Evolutionary conservation across 2,888 invertebrate genomes (phyloP).

Genomic region (Aromia moschata): DNA sequence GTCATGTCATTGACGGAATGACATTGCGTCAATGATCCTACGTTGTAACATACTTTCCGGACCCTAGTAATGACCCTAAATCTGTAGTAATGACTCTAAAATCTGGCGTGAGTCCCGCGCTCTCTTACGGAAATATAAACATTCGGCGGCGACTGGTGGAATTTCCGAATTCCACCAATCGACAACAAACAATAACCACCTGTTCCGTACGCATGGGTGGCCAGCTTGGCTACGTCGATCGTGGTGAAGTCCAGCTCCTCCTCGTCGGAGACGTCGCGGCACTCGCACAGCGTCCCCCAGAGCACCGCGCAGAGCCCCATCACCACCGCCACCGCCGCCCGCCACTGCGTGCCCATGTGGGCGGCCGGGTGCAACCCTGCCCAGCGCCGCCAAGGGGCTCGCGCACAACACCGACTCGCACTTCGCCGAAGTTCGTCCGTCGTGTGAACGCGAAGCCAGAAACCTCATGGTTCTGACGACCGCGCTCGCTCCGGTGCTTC

Average conservation of each 20-base stretch:
- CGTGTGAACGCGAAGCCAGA: conserved; percentile 9
- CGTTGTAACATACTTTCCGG: too few relatives aligned
- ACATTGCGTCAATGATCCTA: too few relatives aligned
- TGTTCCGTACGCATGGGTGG: conserved; percentile 47
- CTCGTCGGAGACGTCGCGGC: conserved; percentile 36
- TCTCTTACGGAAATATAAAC: too few relatives aligned
- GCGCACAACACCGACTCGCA: conserved; percentile 19
- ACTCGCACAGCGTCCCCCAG: too few relatives aligned
- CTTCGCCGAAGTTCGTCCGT: conserved; percentile 25
- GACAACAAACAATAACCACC: conserved; percentile 29
- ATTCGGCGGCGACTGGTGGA: too few relatives aligned
- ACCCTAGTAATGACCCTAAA: too few relatives aligned
- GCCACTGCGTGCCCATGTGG: conserved; percentile 25
- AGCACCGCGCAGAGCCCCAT: conserved; percentile 23
- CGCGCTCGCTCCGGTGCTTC: conserved; percentile 33
- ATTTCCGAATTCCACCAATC: not conserved
- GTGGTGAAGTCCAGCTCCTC: conserved; percentile 47
- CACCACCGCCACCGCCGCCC: conserved; percentile 23
- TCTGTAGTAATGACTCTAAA: too few relatives aligned
- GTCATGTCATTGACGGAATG: too few relatives aligned
- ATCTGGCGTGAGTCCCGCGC: too few relatives aligned
- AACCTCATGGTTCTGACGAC: conserved; percentile 23
- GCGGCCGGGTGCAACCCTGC: conserved; percentile 17
- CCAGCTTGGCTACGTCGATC: conserved; percentile 47
- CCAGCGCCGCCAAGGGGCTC: conserved; percentile 11